Evolutionary conservation across 2,797 vertebrate species (phyloP), one percentile per base, ranked within the genome.

Genomic region (Falco rusticolus): DNA sequence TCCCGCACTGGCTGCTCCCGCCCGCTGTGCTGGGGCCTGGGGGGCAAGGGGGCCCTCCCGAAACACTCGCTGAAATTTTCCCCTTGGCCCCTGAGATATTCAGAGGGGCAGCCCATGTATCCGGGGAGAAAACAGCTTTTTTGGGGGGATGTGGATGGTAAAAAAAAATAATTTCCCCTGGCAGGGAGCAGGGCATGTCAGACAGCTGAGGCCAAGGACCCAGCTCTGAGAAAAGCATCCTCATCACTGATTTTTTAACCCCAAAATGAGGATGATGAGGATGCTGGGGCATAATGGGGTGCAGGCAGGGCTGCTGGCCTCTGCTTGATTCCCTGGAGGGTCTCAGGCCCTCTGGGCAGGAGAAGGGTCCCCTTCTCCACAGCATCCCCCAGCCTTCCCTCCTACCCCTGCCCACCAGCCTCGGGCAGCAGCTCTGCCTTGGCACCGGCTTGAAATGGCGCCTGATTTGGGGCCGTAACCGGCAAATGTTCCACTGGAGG

Each of bases 181-280:
- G 6, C 3, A 4, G 17, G 48, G 34, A 89, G 51, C 3, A 6
- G 48, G 29, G n/a, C 13, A 2, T 24, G n/a, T 18, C 0, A 3
- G 41, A 88, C 26, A 64, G 41, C 0, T 0, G 82, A 83, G 69
- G 69, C 47, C 79, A 43, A 78, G 87, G 43, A 51, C 25, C 10
- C 2, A 8, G 33, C 31, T 65, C 11, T 0, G 2, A 22, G 39
- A 20, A 21, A 69, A 83, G 29, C 43, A n/a, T 41, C 39, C 21
- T 45, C 34, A 7, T n/a, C 34, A 7, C 6, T 10, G 64, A 1
- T 11, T 75, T 90, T 90, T 88, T 81, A 86, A 86, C 10, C 29
- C 41, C 41, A 9, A 65, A 78, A 81, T 9, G 8, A 56, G 15
- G 65, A 68, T 19, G 78, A 6, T 41, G 84, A 65, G 28, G 56